Evolutionary conservation across 2,888 invertebrate genomes (phyloP), one percentile per base, ranked within the genome.

Genomic region (Ypsolopha scabrella): DNA sequence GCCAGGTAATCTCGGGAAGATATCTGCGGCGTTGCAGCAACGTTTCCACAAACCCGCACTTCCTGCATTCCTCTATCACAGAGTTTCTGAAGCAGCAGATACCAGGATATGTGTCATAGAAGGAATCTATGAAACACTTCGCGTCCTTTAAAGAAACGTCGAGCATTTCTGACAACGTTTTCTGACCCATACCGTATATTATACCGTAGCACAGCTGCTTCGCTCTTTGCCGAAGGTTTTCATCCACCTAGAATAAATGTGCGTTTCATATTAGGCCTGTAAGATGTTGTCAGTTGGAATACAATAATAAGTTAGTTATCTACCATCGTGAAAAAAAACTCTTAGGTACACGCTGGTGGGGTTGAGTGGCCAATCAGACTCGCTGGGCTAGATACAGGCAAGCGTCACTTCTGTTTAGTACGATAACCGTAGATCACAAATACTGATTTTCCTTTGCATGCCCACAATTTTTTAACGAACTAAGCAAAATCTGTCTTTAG

Each of bases 181-280:
- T 93, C 53, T 90, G 88, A 2, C 98, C 97, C 93, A 99, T 99
- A 7, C 99, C 99, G 73, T 99, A 99, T 53, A 99, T 93, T 65
- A 99, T 96, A 6, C 97, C 98, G 77, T 99, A 99, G 71, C 97
- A 97, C 36, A 98, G 90, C 80, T 96, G 92, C 75, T 98, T 97
- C 6, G 97, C 94, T 65, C 93, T 92, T 65, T 96, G 94, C 45
- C 98, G 88, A 60, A 95, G 87, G 53, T 90, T 89, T 52, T 92
- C 90, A 39, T 92, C 91, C 0, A 98, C 92, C 89, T 91, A 61
- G 13, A 51, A 24, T 24, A 51, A 41, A 24, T 24, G 24, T 4
- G 4, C 24, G 2, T 24, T 24, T 24, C 24, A 24, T 24, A 24
- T 24, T 24, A 24, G n/a, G n/a, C 24, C 24, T 24, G 24, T 24